Percentiles rank a stretch among this genome's conserved stretches.
Evolutionary conservation across 2,113 vertebrate genomes (phyloP).

Genomic region (Dolichotis patagonum): DNA sequence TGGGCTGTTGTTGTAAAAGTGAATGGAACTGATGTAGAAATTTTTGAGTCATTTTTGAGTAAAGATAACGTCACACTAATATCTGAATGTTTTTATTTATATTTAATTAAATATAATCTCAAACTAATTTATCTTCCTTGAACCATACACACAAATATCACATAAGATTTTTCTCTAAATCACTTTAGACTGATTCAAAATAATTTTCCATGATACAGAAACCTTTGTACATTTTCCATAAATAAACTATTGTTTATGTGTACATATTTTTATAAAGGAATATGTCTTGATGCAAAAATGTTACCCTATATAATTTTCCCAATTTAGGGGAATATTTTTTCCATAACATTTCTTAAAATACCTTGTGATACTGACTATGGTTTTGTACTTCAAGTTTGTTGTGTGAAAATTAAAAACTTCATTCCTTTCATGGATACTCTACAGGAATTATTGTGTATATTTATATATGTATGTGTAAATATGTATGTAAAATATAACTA

Average conservation of each 20-base stretch:
- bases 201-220: background rate
- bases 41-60: background rate
- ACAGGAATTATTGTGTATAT: background rate
- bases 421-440: background rate
- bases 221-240: background rate
- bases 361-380: background rate
- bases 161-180: background rate
- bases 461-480: background rate
- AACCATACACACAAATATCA: background rate
- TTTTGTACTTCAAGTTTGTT: background rate
- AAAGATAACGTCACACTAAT: slow-evolving; percentile 71
- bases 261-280: background rate
- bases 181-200: background rate
- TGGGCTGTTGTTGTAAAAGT: slow-evolving; percentile 31
- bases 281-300: background rate
- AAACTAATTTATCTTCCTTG: slow-evolving; percentile 56
- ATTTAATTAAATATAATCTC: slow-evolving; percentile 78
- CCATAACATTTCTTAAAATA: background rate
- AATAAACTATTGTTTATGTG: background rate
- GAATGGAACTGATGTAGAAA: slow-evolving; percentile 64
- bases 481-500: background rate
- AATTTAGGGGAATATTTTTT: background rate
- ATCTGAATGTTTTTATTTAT: slow-evolving; percentile 78
- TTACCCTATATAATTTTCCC: background rate
- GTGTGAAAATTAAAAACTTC: background rate